Evolutionary conservation across 2,797 vertebrate species (phyloP), one percentile per base, ranked within the genome.

Genomic region (Peromyscus aztecus): DNA sequence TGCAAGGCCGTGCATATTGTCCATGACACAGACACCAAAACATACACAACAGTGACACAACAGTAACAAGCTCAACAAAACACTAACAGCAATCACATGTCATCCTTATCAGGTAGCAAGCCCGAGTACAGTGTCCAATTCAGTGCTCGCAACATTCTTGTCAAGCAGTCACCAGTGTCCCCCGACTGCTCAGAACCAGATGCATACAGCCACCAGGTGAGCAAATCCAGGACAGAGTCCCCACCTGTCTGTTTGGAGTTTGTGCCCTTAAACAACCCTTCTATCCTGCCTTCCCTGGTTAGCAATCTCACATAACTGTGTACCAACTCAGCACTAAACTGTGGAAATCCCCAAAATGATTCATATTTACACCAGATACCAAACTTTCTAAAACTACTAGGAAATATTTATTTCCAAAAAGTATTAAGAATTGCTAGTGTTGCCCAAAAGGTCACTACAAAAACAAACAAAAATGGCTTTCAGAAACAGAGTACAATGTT

Each of bases 351-450:
- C 67, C 69, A 73, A n/a, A 82, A 43, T 9, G 75, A 52, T 69
- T 80, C 63, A 84, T 49, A 89, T 52, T 24, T 83, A 90, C 75
- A 71, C 34, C 61, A 59, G 81, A 91, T 52, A 78, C 13, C 86
- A 29, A 90, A 96, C 34, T 83, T 91, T 40, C n/a, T 91, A 95
- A 88, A 34, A 80, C 63, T 37, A 85, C 61, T 57, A 24, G 14
- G 69, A 94, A 46, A 23, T 49, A 80, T 31, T 65, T 75, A 71
- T 73, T 76, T 76, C 87, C 87, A n/a, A 37, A 27, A 49, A 63
- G 10, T 46, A 76, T 57, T 59, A 76, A 37, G 59, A 91, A 52
- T 63, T 91, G 29, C 31, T 65, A 76, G 4, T 78, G 31, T 57
- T 83, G 78, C 59, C 40, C 52, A 80, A 95, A 16, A 90, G 29